Evolutionary conservation across 2,888 invertebrate genomes (phyloP).

Genomic region (Sthenelais limicola): DNA sequence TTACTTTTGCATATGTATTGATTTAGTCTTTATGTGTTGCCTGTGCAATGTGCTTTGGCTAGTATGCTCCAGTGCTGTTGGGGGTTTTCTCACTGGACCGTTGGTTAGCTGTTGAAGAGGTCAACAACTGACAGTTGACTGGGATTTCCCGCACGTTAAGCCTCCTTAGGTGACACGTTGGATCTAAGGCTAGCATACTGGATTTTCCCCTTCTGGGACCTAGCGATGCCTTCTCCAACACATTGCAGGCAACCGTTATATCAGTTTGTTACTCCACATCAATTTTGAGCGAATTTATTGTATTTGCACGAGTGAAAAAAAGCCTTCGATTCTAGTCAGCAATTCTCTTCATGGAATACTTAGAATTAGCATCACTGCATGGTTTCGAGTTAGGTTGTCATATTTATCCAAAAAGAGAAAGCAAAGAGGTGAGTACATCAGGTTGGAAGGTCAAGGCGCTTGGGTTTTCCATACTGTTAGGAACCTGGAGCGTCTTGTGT

Average conservation of each 20-base stretch:
- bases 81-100: slow-evolving; percentile 27
- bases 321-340: slow-evolving; percentile 29
- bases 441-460: no score
- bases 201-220: no score
- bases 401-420: slow-evolving; percentile 13
- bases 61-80: slow-evolving; percentile 38
- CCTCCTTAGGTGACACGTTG: slow-evolving; percentile 58
- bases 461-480: no score
- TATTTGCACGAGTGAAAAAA: no score
- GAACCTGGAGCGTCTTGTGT: slow-evolving; percentile 27
- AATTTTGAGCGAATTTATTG: no score
- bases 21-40: background rate
- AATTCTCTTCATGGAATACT: slow-evolving; percentile 20
- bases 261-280: no score
- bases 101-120: slow-evolving; percentile 36
- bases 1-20: background rate
- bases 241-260: slow-evolving; percentile 17
- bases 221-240: slow-evolving; percentile 1
- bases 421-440: no score
- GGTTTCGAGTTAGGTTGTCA: slow-evolving; percentile 29
- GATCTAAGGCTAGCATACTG: slow-evolving; percentile 55
- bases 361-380: slow-evolving; percentile 31
- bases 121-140: slow-evolving; percentile 33
- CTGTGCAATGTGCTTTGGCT: slow-evolving; percentile 38
- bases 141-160: background rate